Evolutionary conservation across 2,888 invertebrate species (phyloP).

Genomic region (Mesorhabditis belari): DNA sequence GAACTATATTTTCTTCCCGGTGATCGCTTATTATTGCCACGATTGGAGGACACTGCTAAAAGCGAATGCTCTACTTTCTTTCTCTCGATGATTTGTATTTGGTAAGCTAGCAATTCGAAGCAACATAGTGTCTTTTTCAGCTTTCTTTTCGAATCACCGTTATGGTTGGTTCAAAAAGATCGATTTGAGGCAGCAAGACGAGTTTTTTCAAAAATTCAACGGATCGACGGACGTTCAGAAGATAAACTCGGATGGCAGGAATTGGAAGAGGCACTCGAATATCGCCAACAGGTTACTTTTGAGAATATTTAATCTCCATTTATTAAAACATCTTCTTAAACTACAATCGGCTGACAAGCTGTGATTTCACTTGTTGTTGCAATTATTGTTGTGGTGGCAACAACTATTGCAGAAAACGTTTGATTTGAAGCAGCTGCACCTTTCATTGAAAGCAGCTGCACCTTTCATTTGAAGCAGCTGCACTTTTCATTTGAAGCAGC

Average conservation of each 20-base stretch:
- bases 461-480: too few species aligned
- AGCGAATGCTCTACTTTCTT: not conserved
- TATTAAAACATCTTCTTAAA: too few species aligned
- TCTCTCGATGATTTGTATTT: not conserved
- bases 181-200: slow-evolving; percentile 7
- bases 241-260: slow-evolving; percentile 17
- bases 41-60: slow-evolving; percentile 2
- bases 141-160: slow-evolving; percentile 15
- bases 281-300: too few species aligned
- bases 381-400: too few species aligned
- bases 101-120: not conserved
- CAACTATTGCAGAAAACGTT: too few species aligned
- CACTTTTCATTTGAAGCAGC: too few species aligned
- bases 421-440: too few species aligned
- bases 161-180: slow-evolving; percentile 18
- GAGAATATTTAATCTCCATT: too few species aligned
- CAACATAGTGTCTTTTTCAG: slow-evolving; percentile 5
- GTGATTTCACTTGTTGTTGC: too few species aligned
- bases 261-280: too few species aligned
- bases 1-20: slow-evolving; percentile 29
- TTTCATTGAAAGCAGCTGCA: too few species aligned
- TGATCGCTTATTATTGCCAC: slow-evolving; percentile 13
- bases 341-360: too few species aligned
- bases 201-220: slow-evolving; percentile 9
- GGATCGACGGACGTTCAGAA: slow-evolving; percentile 15